A percentile compares a stretch with the other conserved stretches of the same genome.
These are phyloP conservation scores for Danaus melanippus DNA, from an alignment of 1,140 invertebrate genomes.

Conservation along the genomic window DNA sequence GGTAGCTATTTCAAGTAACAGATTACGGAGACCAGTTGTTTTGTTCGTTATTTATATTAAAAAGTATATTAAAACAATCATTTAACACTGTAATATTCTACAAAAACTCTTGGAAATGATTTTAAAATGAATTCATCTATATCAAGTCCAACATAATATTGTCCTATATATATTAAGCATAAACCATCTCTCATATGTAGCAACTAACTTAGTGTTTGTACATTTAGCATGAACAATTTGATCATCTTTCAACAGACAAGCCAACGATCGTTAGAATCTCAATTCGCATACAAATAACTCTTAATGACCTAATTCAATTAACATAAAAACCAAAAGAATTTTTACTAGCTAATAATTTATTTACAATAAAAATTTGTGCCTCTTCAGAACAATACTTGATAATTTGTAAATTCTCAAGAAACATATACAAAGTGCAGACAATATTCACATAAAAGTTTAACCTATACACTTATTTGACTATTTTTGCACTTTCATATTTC, in stretches of 20 bases:
- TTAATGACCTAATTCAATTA: slow-evolving; percentile 37
- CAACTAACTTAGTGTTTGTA: slow-evolving; percentile 43
- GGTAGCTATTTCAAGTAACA: too few species aligned
- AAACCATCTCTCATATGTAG: slow-evolving; percentile 39
- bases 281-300: slow-evolving; percentile 35
- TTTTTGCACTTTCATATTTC: slow-evolving; percentile 69
- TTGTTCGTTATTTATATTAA: too few species aligned
- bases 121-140: too few species aligned
- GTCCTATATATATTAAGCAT: slow-evolving; percentile 47
- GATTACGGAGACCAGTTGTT: too few species aligned
- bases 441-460: slow-evolving; percentile 66
- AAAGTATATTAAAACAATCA: too few species aligned
- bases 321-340: slow-evolving; percentile 43
- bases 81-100: too few species aligned
- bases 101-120: too few species aligned
- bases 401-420: slow-evolving; percentile 51
- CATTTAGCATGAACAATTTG: slow-evolving; percentile 30
- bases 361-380: slow-evolving; percentile 69
- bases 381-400: slow-evolving; percentile 49
- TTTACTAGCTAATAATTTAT: slow-evolving; percentile 59
- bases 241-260: slow-evolving; percentile 19
- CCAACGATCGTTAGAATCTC: slow-evolving; percentile 27
- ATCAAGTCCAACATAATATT: slow-evolving; percentile 39
- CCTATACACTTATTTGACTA: slow-evolving; percentile 64
- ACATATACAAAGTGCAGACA: slow-evolving; percentile 60